phyloP scores from a whole-genome alignment of 2,113 vertebrate species.

The Salvator merianae region DNA sequence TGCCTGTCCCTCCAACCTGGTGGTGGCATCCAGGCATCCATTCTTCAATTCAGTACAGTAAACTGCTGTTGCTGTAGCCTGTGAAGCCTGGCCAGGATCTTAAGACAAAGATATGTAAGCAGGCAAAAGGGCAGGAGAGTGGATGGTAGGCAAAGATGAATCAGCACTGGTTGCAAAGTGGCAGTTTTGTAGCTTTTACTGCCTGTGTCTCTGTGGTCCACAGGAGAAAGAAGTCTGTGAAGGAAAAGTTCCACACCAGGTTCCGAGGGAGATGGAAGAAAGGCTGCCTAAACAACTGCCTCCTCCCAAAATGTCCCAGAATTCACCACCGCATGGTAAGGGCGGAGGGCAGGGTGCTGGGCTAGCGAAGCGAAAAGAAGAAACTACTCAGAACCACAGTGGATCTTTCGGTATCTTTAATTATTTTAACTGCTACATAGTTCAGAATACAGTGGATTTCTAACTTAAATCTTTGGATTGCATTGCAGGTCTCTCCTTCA shows the following conservation, averaged over 20 bases:
- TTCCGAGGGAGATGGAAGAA: background rate
- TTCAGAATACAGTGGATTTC: too few relatives aligned
- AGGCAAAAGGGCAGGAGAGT: background rate
- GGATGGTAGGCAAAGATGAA: background rate
- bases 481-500: background rate
- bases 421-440: background rate
- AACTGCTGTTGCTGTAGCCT: too few relatives aligned
- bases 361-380: background rate
- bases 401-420: background rate
- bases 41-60: too few relatives aligned
- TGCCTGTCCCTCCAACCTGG: too few relatives aligned
- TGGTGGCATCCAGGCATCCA: too few relatives aligned
- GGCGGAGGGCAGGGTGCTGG: background rate
- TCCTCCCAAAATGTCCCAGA: background rate
- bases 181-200: background rate
- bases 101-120: too few relatives aligned
- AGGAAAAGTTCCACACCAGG: background rate
- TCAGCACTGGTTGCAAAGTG: background rate
- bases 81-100: too few relatives aligned
- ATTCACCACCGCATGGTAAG: background rate
- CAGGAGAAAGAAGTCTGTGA: background rate
- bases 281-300: accelerated
- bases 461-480: background rate
- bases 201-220: background rate
- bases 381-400: background rate